These are phyloP conservation scores for Tenrec ecaudatus DNA, from an alignment of 2,113 vertebrate species.

Conservation along the genomic window DNA sequence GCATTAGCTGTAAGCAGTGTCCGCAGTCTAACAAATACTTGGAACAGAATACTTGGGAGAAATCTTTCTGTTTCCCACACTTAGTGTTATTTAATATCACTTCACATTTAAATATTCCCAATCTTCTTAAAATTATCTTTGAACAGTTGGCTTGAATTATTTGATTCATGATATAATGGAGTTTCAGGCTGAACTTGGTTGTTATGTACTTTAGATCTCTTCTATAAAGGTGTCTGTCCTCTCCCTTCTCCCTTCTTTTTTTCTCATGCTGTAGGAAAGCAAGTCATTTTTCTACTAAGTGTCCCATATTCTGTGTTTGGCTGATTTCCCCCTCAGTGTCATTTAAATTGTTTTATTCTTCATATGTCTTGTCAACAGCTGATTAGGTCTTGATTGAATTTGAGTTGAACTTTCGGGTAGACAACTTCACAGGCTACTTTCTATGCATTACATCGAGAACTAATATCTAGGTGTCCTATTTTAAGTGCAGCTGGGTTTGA, in stretches of 20 bases:
- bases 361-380: background rate
- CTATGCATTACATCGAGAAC: background rate
- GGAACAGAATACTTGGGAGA: no score
- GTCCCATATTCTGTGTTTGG: background rate
- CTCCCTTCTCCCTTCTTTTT: background rate
- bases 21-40: no score
- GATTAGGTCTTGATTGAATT: background rate
- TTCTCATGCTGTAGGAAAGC: background rate
- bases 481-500: slow-evolving; percentile 26
- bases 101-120: background rate
- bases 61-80: no score
- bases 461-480: background rate
- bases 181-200: background rate
- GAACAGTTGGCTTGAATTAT: background rate
- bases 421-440: slow-evolving; percentile 13
- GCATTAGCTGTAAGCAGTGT: no score
- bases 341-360: background rate
- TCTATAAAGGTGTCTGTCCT: background rate
- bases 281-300: background rate
- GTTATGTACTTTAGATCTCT: background rate
- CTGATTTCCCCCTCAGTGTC: background rate
- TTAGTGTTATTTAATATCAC: slow-evolving; percentile 4
- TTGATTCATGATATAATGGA: background rate
- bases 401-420: slow-evolving; percentile 25
- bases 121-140: slow-evolving; percentile 25